Evolutionary conservation across 2,797 vertebrate genomes (phyloP).

Genomic region (Myripristis murdjan): DNA sequence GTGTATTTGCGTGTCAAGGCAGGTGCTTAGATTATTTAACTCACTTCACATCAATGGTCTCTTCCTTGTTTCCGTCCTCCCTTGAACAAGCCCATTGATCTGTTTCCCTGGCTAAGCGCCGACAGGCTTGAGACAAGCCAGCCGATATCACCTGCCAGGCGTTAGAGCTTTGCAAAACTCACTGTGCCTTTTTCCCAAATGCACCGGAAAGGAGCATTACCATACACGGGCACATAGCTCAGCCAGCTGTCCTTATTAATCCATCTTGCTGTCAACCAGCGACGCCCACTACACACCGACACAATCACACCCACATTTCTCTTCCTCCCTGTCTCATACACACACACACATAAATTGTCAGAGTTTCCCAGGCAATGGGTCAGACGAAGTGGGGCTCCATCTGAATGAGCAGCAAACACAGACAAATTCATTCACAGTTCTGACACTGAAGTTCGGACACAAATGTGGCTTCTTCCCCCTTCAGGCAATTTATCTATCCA

Average conservation of each 20-base stretch:
- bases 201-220: constrained; percentile 35
- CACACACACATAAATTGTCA: constrained; percentile 24
- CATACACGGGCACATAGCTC: constrained; percentile 48
- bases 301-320: constrained; percentile 25
- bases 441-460: constrained; percentile 11
- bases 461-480: background rate
- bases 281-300: constrained; percentile 13
- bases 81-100: constrained; percentile 6
- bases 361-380: constrained; percentile 35
- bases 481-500: background rate
- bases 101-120: background rate
- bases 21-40: background rate
- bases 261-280: constrained; percentile 39
- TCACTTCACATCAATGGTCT: background rate
- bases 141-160: constrained; percentile 6
- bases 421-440: constrained; percentile 32
- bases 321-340: constrained; percentile 5
- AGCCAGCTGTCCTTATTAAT: constrained; percentile 59
- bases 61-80: background rate
- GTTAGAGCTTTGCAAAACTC: constrained; percentile 1
- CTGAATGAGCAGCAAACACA: constrained; percentile 38
- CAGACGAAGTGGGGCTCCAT: constrained; percentile 3
- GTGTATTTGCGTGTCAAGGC: constrained; percentile 9
- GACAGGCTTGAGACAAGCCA: constrained; percentile 5
- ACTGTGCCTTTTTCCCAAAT: constrained; percentile 7